Evolutionary conservation across 92 coral and sea anemone species (phyloP), one percentile per base, ranked within the genome.

Genomic region (Isaurus tuberculatus): DNA sequence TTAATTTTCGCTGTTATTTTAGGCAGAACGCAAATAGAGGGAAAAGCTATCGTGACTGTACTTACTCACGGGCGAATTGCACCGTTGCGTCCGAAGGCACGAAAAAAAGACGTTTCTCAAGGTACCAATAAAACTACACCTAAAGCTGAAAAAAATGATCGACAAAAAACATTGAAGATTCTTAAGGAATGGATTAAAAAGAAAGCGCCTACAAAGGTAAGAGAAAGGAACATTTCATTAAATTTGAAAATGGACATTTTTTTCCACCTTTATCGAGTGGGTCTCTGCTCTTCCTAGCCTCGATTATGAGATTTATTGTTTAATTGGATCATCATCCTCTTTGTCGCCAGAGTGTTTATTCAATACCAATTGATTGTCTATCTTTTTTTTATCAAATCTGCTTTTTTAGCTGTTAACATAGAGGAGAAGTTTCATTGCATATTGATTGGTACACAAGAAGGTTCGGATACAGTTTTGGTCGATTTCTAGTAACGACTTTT

Each of bases 1-100:
- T 67, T 11, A 9, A 14, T 77, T 37, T 57, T 58, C 19, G 42
- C 33, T 60, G 51, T 58, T 20, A 77, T 77, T 3, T 22, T 55
- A 15, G 22, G 20, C 70, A 20, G 53, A 7, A 34, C 49, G 15
- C 10, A 77, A 40, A 8, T 55, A 33, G 82, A 58, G 11, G 82
- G 69, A 32, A 77, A 77, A 36, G 82, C 82, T 10, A 61, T 77
- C 36, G 68, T 77, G 32, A 77, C 60, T 8, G 34, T 77, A n/a
- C 26, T 77, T 36, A 77, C 82, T 10, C 68, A 77, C 0, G 82
- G 82, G 5, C 82, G 82, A n/a, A 60, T 77, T 34, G 82, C 70
- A 2, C 70, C 82, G 0, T 8, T 77, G 25, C 55, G 70, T 27
- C 22, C 69, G 8, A 67, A 60, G 14, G 34, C 17, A 11, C 67